A percentile compares a stretch with the other conserved stretches of the same genome.
These are phyloP conservation scores for Antennarius striatus DNA, from an alignment of 2,113 vertebrate species.

Conservation along the genomic window DNA sequence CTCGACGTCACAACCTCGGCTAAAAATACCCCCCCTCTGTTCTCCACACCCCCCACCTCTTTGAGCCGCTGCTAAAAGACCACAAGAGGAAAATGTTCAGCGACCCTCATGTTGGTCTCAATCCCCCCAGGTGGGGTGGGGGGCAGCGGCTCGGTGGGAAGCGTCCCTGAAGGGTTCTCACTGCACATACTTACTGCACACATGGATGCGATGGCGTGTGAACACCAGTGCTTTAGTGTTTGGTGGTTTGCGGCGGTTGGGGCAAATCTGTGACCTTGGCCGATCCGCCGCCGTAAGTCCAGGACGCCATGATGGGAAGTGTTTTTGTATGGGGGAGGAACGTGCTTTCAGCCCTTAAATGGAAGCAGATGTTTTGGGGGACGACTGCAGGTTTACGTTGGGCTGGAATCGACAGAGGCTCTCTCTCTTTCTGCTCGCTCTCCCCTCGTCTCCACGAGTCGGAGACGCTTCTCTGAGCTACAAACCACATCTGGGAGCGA, in stretches of 20 bases:
- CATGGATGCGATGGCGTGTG: no score
- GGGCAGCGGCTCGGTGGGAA: conserved; percentile 34
- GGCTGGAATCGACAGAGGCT: conserved; percentile 75
- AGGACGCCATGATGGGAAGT: conserved; percentile 69
- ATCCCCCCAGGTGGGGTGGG: conserved; percentile 38
- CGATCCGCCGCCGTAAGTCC: conserved; percentile 25
- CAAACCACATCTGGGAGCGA: conserved; percentile 80
- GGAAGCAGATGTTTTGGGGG: conserved; percentile 78
- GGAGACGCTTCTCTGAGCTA: conserved; percentile 57
- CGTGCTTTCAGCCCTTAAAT: conserved; percentile 64
- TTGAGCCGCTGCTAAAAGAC: conserved; percentile 40
- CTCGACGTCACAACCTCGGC: conserved; percentile 17
- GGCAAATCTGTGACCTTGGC: background rate
- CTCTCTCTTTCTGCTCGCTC: conserved; percentile 66
- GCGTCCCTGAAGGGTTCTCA: background rate
- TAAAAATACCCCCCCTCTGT: conserved; percentile 14
- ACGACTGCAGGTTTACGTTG: conserved; percentile 73
- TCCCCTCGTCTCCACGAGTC: conserved; percentile 51
- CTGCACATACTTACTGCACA: background rate
- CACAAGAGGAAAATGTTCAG: conserved; percentile 58
- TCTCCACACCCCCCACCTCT: conserved; percentile 9
- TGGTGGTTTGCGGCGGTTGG: conserved; percentile 45
- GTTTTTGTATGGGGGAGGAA: conserved; percentile 53
- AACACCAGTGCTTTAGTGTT: conserved; percentile 5
- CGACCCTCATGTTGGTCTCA: conserved; percentile 47